Percentiles rank a stretch among this genome's conserved stretches.
Evolutionary conservation across 2,113 vertebrate species (phyloP).

Genomic region (Alligator mississippiensis): DNA sequence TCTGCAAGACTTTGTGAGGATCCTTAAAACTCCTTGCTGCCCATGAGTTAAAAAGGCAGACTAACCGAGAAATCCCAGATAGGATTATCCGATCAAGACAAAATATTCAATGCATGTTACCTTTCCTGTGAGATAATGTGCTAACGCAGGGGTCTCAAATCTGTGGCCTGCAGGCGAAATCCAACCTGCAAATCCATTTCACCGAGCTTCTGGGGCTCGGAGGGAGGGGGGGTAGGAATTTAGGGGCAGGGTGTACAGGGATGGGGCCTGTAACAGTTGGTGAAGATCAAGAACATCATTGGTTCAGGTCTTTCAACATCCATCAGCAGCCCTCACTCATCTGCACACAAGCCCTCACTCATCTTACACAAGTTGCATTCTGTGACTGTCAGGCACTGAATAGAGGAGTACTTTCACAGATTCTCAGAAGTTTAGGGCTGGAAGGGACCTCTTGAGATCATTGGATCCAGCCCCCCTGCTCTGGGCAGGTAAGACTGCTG

Average conservation of each 20-base stretch:
- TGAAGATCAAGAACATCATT: neutral
- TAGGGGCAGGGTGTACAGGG: neutral
- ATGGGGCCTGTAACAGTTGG: neutral
- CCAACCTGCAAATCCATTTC: too few relatives aligned
- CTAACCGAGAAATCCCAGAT: neutral
- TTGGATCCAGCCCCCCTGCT: too few relatives aligned
- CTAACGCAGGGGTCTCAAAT: too few relatives aligned
- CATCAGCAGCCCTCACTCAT: fast-evolving
- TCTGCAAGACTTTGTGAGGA: neutral
- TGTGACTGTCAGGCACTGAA: neutral
- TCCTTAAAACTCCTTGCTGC: neutral
- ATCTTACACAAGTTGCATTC: neutral
- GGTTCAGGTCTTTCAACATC: neutral
- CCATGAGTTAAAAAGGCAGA: neutral
- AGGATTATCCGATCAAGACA: neutral
- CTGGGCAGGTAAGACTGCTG: too few relatives aligned
- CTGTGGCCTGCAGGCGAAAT: too few relatives aligned
- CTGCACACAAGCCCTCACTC: fast-evolving
- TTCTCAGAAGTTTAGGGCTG: too few relatives aligned
- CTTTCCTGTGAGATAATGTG: neutral
- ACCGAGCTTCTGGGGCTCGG: too few relatives aligned
- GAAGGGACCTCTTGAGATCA: too few relatives aligned
- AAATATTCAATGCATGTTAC: neutral
- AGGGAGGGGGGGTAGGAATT: neutral
- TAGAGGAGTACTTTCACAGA: neutral